Conservation (phyloP, 2,113 vertebrate species). For the Eolophus roseicapilla region DNA sequence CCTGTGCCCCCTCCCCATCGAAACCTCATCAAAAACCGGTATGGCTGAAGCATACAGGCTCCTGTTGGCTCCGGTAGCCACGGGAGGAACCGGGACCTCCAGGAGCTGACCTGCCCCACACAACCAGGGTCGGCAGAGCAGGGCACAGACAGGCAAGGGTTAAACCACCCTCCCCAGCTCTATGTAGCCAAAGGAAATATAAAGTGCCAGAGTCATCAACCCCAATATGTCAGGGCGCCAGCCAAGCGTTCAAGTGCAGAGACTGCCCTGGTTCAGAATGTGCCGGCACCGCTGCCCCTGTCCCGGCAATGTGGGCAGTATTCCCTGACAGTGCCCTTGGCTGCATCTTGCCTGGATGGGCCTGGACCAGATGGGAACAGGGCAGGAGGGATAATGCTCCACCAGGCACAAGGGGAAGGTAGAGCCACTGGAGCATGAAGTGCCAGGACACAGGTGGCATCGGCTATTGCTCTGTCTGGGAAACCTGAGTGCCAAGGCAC, state of each 20-base stretch:
- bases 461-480: fast-evolving
- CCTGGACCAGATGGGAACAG: background rate
- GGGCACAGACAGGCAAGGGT: constrained; percentile 28
- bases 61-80: background rate
- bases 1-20: background rate
- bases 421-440: background rate
- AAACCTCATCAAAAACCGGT: background rate
- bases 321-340: background rate
- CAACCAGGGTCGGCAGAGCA: background rate
- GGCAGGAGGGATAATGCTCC: background rate
- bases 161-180: constrained; percentile 25
- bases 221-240: constrained; percentile 56
- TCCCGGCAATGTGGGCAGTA: background rate
- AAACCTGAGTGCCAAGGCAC: background rate
- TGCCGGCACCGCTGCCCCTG: background rate
- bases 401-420: background rate
- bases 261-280: background rate
- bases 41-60: background rate
- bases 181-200: constrained; percentile 49
- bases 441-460: background rate
- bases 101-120: background rate
- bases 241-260: constrained; percentile 38
- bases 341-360: background rate
- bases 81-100: background rate
- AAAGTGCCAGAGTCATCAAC: constrained; percentile 54